A percentile compares a stretch with the other conserved stretches of the same genome.
Conservation (phyloP, 2,797 vertebrate genomes). For the Amphiprion clarkii region DNA sequence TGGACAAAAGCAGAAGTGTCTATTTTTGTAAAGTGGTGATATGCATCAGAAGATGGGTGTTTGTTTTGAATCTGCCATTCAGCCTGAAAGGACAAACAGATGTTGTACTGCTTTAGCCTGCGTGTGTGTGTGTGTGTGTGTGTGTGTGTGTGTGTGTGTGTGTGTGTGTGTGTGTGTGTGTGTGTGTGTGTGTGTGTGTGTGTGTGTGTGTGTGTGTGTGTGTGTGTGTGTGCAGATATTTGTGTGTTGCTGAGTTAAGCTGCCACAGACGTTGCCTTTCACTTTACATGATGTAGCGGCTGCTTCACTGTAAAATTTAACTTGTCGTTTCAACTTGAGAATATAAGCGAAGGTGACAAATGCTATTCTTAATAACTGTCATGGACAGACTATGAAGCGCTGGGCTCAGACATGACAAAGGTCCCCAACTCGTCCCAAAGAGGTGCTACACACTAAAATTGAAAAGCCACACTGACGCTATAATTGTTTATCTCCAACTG, state of each 20-base stretch:
- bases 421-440: no score
- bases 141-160: constrained; percentile 35
- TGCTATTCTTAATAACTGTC: no score
- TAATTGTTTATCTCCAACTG: no score
- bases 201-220: constrained; percentile 24
- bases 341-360: no score
- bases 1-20: constrained; percentile 63
- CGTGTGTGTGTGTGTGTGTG: constrained; percentile 26
- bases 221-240: constrained; percentile 8
- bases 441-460: no score
- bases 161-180: constrained; percentile 22
- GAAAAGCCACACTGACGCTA: no score
- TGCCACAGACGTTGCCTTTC: constrained; percentile 30
- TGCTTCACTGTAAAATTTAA: no score
- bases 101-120: constrained; percentile 44
- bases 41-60: constrained; percentile 44
- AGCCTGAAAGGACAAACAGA: constrained; percentile 65
- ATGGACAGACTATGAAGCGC: no score
- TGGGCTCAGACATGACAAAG: no score
- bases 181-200: constrained; percentile 24
- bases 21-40: constrained; percentile 31
- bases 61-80: constrained; percentile 46
- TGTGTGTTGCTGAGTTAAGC: constrained; percentile 11
- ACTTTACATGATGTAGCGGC: neutral
- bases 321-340: no score